phyloP scores from a whole-genome alignment of 2,888 invertebrate genomes.

The Steinernema hermaphroditum region DNA sequence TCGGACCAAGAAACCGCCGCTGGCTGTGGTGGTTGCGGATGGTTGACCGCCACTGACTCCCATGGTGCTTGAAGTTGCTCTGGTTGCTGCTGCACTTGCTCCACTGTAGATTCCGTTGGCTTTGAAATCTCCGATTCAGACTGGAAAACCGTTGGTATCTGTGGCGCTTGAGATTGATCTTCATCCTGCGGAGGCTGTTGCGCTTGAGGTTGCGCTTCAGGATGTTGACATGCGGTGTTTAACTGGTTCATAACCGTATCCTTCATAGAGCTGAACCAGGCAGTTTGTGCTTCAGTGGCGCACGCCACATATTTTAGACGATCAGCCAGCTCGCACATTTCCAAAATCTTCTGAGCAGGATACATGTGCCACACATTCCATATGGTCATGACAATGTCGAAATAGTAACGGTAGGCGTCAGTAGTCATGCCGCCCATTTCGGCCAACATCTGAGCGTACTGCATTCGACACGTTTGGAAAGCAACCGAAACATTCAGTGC shows the following conservation, averaged over 20 bases:
- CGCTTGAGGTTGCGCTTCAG: too few relatives aligned
- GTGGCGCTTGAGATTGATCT: neutral
- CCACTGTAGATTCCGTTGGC: too few relatives aligned
- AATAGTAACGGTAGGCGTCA: slow-evolving; percentile 50
- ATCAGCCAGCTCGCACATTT: slow-evolving; percentile 14
- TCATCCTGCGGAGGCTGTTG: neutral
- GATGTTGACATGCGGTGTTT: too few relatives aligned
- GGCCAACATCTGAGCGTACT: slow-evolving; percentile 57
- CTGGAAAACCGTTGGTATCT: too few relatives aligned
- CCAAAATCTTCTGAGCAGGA: slow-evolving; percentile 36
- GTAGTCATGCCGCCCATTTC: slow-evolving; percentile 57
- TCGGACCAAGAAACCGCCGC: too few relatives aligned
- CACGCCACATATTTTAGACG: neutral
- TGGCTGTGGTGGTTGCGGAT: too few relatives aligned
- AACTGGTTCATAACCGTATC: too few relatives aligned
- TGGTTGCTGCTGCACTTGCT: neutral
- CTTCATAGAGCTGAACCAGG: neutral
- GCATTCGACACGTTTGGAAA: slow-evolving; percentile 50
- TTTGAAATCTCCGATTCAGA: too few relatives aligned
- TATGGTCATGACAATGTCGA: slow-evolving; percentile 45
- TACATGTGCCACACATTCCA: slow-evolving; percentile 41
- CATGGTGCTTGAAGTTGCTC: neutral
- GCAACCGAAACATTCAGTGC: slow-evolving; percentile 48
- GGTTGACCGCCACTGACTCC: too few relatives aligned
- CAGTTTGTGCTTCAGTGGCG: neutral